A percentile compares a stretch with the other conserved stretches of the same genome.
phyloP scores from a whole-genome alignment of 2,797 vertebrate genomes.

The Pitangus sulphuratus region DNA sequence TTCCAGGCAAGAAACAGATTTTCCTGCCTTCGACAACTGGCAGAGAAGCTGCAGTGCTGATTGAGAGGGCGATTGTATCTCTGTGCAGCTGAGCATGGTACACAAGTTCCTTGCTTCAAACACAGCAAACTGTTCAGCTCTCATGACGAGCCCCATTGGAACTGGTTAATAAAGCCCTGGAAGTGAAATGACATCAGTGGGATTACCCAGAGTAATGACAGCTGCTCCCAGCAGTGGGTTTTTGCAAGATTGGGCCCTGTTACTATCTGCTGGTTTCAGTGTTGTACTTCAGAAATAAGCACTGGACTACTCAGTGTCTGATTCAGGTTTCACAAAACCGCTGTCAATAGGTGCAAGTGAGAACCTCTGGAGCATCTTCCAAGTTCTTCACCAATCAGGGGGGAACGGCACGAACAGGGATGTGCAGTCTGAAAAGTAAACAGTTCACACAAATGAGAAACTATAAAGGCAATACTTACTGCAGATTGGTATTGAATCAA shows the following conservation, averaged over 20 bases:
- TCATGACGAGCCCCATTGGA: background rate
- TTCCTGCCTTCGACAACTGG: background rate
- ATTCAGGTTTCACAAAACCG: background rate
- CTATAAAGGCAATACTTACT: background rate
- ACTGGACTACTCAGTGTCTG: background rate
- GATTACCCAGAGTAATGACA: background rate
- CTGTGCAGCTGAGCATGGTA: background rate
- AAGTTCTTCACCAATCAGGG: background rate
- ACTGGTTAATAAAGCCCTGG: background rate
- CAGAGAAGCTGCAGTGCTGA: background rate
- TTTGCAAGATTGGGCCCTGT: background rate
- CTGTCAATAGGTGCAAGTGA: background rate
- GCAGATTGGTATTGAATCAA: background rate
- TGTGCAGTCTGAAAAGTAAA: background rate
- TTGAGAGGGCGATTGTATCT: fast-evolving
- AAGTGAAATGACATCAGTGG: background rate
- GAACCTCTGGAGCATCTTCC: background rate
- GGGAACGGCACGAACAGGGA: background rate
- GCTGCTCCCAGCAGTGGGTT: background rate
- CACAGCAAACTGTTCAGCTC: background rate
- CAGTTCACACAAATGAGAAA: background rate
- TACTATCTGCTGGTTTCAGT: background rate
- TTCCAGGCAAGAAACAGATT: background rate
- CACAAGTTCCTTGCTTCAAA: background rate
- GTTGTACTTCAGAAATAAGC: background rate